Evolutionary conservation across 2,797 vertebrate species (phyloP), one percentile per base, ranked within the genome.

Genomic region (Oreochromis mossambicus): DNA sequence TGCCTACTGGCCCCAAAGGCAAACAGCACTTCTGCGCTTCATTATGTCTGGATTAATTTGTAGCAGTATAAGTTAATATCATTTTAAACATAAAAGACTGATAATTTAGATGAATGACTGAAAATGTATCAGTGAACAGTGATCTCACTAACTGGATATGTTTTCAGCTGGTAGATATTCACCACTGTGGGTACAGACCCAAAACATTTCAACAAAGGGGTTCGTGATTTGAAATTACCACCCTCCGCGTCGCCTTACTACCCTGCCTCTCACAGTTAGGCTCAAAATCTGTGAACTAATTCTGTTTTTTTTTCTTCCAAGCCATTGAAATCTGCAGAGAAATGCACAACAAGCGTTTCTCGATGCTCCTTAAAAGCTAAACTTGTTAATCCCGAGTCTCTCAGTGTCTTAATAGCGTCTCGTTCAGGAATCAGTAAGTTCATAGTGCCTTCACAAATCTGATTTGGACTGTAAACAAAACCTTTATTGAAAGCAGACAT

Each of bases 371-470:
- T 92, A 91, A 90, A 89, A 94, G 94, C 88, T 96, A 90, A 95
- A 94, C 94, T 87, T 94, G 89, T 91, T 96, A 96, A 96, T 96
- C 95, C 91, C 8, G 85, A 86, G 92, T 85, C 87, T 91, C 87
- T 87, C 70, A 85, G 87, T 91, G 92, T 91, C 91, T 95, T 91
- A 93, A 93, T 92, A 88, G 88, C 77, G 95, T 96, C 95, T 95
- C 91, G 85, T 80, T 92, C 34, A 95, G 94, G 95, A 96, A 94
- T 96, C 95, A 95, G 93, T 90, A 92, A 91, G 92, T 94, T 95
- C 95, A 94, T 94, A 93, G 91, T 90, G 86, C 15, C 92, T 88
- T 91, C 86, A 77, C 88, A 96, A 95, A 95, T 96, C 95, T 95
- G 93, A 95, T 94, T 93, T 92, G 85, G 78, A 84, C 58, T 15